phyloP scores from a whole-genome alignment of 2,888 invertebrate species.

The Ormia ochracea region DNA sequence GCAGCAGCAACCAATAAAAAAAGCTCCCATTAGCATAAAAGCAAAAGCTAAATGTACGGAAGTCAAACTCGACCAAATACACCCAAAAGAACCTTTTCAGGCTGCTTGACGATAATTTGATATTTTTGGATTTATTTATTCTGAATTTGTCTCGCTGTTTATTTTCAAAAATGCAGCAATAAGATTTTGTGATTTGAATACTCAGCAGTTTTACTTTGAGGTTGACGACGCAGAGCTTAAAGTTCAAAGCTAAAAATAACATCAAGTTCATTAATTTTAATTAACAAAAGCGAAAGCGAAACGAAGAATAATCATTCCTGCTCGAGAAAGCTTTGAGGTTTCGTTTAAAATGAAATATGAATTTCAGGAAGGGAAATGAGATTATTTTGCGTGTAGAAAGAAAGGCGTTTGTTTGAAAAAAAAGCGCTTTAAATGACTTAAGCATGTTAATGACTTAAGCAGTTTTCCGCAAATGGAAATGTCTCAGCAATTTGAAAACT shows the following conservation, averaged over 20 bases:
- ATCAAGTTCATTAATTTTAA: constrained; percentile 40
- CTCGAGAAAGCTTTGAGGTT: no score
- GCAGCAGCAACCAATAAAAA: constrained; percentile 8
- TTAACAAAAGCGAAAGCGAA: not conserved
- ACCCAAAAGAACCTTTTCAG: constrained; percentile 55
- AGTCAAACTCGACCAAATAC: constrained; percentile 26
- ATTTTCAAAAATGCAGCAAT: not conserved
- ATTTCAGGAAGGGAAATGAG: no score
- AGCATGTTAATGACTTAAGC: no score
- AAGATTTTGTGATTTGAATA: constrained; percentile 35
- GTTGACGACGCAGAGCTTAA: not conserved
- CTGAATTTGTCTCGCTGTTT: not conserved
- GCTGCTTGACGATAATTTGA: constrained; percentile 55
- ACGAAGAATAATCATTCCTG: no score
- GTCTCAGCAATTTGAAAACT: no score
- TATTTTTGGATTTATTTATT: not conserved
- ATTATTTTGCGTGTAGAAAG: no score
- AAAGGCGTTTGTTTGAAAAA: no score
- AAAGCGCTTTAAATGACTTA: no score
- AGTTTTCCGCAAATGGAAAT: no score
- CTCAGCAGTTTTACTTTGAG: constrained; percentile 13
- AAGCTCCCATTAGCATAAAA: constrained; percentile 57
- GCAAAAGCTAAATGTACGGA: constrained; percentile 20
- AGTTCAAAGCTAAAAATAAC: not conserved
- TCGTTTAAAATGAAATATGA: no score